Evolutionary conservation across 1,140 invertebrate species (phyloP).

Genomic region (Chymomyza costata): DNA sequence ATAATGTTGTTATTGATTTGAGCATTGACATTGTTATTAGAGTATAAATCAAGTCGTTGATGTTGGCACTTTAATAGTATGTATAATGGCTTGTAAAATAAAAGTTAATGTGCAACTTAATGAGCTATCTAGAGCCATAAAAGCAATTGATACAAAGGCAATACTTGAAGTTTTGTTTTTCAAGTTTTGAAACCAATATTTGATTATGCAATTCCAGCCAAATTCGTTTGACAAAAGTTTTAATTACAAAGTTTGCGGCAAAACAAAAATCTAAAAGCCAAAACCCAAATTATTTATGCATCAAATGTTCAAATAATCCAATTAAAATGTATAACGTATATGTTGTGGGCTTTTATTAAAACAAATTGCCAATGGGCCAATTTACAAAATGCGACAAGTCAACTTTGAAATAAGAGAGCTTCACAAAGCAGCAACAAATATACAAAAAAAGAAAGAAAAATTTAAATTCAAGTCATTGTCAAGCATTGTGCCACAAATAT

Average conservation of each 20-base stretch:
- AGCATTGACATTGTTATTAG: constrained; percentile 42
- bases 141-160: constrained; percentile 33
- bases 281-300: neutral
- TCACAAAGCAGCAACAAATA: too few species aligned
- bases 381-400: too few species aligned
- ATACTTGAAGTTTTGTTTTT: neutral
- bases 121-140: constrained; percentile 11
- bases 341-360: too few species aligned
- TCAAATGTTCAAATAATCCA: constrained; percentile 3
- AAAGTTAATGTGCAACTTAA: too few species aligned
- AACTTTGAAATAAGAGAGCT: too few species aligned
- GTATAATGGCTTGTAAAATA: constrained; percentile 11
- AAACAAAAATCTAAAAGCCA: constrained; percentile 5
- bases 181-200: constrained; percentile 36
- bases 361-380: too few species aligned
- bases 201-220: constrained; percentile 58
- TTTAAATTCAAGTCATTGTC: constrained; percentile 27
- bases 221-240: constrained; percentile 44
- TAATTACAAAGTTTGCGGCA: constrained; percentile 52
- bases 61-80: constrained; percentile 3
- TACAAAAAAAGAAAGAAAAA: neutral
- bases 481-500: constrained; percentile 13
- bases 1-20: constrained; percentile 14
- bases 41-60: constrained; percentile 5
- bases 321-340: constrained; percentile 2